A percentile compares a stretch with the other conserved stretches of the same genome.
phyloP scores from a whole-genome alignment of 1,140 invertebrate species.

The Pseudomyrmex concolor region DNA sequence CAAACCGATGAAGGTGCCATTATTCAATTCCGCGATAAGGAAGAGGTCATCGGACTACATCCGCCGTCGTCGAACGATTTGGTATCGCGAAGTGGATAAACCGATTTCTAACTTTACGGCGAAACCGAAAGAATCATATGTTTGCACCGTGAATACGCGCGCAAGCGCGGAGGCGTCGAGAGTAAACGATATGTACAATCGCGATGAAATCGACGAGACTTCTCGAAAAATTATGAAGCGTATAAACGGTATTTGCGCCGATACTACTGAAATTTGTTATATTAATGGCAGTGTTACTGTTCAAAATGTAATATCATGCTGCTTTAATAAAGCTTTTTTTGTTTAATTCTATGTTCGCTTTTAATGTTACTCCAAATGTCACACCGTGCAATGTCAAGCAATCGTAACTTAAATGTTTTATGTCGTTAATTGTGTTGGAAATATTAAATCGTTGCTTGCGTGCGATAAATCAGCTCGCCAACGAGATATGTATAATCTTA shows the following conservation, averaged over 20 bases:
- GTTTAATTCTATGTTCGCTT: conserved; percentile 7
- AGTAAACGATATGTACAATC: not conserved
- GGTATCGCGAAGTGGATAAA: conserved; percentile 23
- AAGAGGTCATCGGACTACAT: conserved; percentile 71
- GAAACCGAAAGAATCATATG: conserved; percentile 2
- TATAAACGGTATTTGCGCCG: conserved; percentile 11
- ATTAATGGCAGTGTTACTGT: not conserved
- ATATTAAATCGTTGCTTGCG: conserved; percentile 46
- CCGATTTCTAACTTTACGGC: conserved; percentile 21
- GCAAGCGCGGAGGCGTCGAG: conserved; percentile 7
- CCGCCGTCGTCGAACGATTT: conserved; percentile 24
- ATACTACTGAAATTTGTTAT: not conserved
- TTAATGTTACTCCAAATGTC: not conserved
- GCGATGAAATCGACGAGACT: conserved; percentile 43
- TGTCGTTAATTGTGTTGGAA: conserved; percentile 28
- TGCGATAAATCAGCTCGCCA: conserved; percentile 50
- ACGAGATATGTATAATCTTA: conserved; percentile 49
- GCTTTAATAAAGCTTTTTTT: conserved; percentile 2
- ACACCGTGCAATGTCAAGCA: conserved; percentile 14
- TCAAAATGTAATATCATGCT: not conserved
- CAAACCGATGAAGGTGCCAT: conserved; percentile 70
- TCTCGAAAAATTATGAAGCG: conserved; percentile 32
- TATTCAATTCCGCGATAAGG: conserved; percentile 76
- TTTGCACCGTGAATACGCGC: not conserved
- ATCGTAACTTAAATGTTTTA: conserved; percentile 53